phyloP scores from a whole-genome alignment of 2,797 vertebrate genomes.

The Coendou prehensilis region DNA sequence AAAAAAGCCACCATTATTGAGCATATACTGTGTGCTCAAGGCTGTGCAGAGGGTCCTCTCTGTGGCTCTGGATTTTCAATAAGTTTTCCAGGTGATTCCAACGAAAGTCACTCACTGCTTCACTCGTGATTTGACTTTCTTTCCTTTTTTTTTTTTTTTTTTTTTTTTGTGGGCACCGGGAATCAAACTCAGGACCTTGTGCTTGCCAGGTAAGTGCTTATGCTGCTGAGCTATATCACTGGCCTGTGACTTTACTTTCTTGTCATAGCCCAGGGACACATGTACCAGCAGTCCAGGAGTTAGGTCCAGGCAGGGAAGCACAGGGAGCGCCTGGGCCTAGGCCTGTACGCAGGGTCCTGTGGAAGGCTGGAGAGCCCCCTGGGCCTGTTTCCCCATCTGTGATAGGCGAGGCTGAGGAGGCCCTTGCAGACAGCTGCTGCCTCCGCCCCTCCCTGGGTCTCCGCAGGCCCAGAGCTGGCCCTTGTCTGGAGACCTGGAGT shows the following conservation, averaged over 20 bases:
- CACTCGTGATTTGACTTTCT: no score
- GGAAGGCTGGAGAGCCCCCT: rapidly evolving
- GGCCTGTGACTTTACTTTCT: background rate
- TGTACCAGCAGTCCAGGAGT: rapidly evolving
- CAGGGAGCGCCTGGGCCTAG: rapidly evolving
- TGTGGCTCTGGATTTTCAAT: background rate
- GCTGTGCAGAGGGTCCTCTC: background rate
- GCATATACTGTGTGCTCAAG: background rate
- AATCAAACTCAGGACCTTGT: no score
- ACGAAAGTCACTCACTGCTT: background rate
- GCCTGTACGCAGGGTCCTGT: background rate
- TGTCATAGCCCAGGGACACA: rapidly evolving
- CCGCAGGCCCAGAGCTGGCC: background rate
- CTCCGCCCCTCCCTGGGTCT: background rate
- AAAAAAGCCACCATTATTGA: rapidly evolving
- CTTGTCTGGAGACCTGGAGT: background rate
- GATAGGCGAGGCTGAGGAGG: background rate
- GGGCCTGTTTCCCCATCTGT: background rate
- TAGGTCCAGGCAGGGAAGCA: no score
- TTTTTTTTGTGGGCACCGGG: no score
- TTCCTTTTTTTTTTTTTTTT: no score
- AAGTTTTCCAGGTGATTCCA: background rate
- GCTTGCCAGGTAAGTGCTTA: no score
- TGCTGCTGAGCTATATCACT: no score
- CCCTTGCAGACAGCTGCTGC: background rate